These are phyloP conservation scores for Spondyliosoma cantharus DNA, from an alignment of 2,797 vertebrate genomes.

Conservation along the genomic window DNA sequence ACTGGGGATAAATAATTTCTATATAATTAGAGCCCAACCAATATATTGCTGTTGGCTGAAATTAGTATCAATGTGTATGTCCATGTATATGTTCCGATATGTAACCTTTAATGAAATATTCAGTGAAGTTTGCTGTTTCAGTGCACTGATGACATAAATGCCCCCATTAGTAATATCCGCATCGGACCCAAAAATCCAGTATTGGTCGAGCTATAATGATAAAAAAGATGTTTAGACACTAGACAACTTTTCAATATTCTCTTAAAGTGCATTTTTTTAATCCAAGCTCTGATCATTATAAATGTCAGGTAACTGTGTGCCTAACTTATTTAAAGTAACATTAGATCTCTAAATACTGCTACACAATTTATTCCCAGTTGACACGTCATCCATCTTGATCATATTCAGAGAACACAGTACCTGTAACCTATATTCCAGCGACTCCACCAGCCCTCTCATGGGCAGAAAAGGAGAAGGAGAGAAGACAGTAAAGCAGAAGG, in stretches of 20 bases:
- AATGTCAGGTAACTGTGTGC: constrained; percentile 9
- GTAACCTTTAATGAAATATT: too few species aligned
- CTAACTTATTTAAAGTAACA: constrained; percentile 36
- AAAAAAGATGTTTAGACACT: not conserved
- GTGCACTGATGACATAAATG: too few species aligned
- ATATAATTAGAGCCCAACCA: too few species aligned
- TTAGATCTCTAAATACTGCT: constrained; percentile 51
- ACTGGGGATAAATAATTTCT: not conserved
- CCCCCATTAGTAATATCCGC: too few species aligned
- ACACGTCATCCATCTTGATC: constrained; percentile 72
- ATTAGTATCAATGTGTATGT: too few species aligned
- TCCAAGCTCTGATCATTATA: not conserved
- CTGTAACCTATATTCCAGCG: constrained; percentile 72
- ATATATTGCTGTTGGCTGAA: too few species aligned
- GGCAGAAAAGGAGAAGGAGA: constrained; percentile 67
- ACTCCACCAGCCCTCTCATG: constrained; percentile 63
- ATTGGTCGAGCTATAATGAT: not conserved
- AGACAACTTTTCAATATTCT: too few species aligned
- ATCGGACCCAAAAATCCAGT: too few species aligned
- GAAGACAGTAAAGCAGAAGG: constrained; percentile 69
- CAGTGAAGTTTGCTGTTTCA: too few species aligned
- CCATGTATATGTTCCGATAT: too few species aligned
- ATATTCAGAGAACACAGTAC: constrained; percentile 69
- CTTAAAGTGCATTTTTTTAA: not conserved
- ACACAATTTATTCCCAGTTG: constrained; percentile 52